These are phyloP conservation scores for Dendrocincla fuliginosa DNA, from an alignment of 2,797 vertebrate genomes.

Conservation along the genomic window DNA sequence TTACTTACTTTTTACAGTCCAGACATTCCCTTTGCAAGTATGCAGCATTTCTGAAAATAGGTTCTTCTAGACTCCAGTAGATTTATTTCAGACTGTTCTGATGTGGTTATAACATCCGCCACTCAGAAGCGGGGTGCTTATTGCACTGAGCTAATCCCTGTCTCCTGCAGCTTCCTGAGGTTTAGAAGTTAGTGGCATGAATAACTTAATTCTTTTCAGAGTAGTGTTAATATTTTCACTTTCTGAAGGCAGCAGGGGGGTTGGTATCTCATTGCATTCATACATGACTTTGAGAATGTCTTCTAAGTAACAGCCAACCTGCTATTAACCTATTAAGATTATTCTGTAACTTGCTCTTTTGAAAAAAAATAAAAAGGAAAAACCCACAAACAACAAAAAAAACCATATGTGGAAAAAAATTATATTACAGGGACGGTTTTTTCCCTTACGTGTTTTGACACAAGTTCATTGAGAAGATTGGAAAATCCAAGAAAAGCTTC, in stretches of 20 bases:
- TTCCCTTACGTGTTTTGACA: neutral
- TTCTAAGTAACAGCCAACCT: neutral
- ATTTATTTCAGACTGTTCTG: neutral
- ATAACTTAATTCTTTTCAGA: slow-evolving; percentile 17
- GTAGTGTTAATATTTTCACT: neutral
- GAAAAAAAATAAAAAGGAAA: neutral
- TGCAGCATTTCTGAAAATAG: slow-evolving; percentile 3
- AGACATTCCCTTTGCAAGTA: neutral
- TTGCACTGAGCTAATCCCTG: neutral
- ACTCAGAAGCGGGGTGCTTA: neutral
- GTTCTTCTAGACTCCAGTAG: neutral
- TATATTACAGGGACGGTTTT: neutral
- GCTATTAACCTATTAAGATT: neutral
- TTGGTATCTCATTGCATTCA: neutral
- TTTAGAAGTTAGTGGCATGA: neutral
- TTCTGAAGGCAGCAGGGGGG: neutral
- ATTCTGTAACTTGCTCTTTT: neutral
- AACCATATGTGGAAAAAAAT: neutral
- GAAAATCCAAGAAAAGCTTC: slow-evolving; percentile 1
- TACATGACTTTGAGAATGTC: neutral
- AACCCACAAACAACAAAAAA: neutral
- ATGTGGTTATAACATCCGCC: slow-evolving; percentile 15
- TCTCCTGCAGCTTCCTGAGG: slow-evolving; percentile 17
- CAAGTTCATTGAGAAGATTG: neutral
- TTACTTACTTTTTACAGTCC: neutral